Base-by-base conservation (phyloP, 1,140 invertebrate species). In the Drosophila gunungcola region DNA sequence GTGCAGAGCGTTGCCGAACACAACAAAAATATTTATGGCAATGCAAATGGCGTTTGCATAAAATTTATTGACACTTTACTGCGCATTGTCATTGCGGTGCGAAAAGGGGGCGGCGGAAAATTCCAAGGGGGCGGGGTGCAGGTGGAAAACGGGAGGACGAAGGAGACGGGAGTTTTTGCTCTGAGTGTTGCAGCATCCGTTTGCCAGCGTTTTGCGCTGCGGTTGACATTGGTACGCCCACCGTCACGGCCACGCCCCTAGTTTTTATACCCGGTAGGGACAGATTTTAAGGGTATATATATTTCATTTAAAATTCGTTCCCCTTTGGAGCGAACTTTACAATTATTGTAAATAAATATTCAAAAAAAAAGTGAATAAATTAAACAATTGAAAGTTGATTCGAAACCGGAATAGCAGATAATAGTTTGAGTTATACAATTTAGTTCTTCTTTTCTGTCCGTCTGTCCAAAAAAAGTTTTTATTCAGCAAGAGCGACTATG, bases 11-110 rank as follows among this genome's bases (percentile, higher is more conserved):
- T 34, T 34, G 54, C 48, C 38, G 36, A 34, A 41, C 60, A 62
- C 56, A 76, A 68, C 65, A 80, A 79, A 86, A 73, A 86, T 86
- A 80, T 86, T 77, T 88, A 86, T 83, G 79, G 60, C 67, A 68
- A 89, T 88, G 80, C 84, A 89, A 89, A 89, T 89, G 84, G 73
- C 77, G 69, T 77, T 84, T 89, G 84, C 84, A 89, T 84, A 78
- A 89, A 89, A 89, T 89, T 89, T 89, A 89, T 89, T 89, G 84
- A 89, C 84, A 89, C 84, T 89, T 86, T 86, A 38, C 73, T 67
- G 75, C 65, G 83, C 83, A 88, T 88, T 86, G 72, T 80, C 84
- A 75, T 76, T 88, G 75, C 53, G 56, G 61, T 53, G 16, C 13
- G 27, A 43, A 42, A 29, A 16, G n/a, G 2, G 39, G 39, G 54